A percentile compares a stretch with the other conserved stretches of the same genome.
These are phyloP conservation scores for Heterocephalus glaber DNA, from an alignment of 2,113 vertebrate genomes.

Conservation along the genomic window DNA sequence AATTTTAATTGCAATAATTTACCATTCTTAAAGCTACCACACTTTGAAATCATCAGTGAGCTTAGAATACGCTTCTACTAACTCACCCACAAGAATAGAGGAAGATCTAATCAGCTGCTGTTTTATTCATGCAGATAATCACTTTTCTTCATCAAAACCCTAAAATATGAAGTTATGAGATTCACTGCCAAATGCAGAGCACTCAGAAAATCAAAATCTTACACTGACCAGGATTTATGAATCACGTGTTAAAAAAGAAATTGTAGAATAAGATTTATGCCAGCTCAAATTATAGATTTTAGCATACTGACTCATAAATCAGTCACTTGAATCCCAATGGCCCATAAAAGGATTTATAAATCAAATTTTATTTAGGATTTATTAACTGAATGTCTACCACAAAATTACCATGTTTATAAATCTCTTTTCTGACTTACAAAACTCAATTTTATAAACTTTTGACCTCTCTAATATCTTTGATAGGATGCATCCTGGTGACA, in stretches of 20 bases:
- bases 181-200: background rate
- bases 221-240: constrained; percentile 64
- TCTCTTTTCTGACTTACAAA: constrained; percentile 72
- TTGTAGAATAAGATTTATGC: constrained; percentile 64
- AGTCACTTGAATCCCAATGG: constrained; percentile 57
- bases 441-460: constrained; percentile 44
- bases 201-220: constrained; percentile 50
- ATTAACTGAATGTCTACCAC: constrained; percentile 70
- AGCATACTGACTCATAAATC: constrained; percentile 75
- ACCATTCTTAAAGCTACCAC: background rate
- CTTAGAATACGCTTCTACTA: background rate
- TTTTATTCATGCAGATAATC: constrained; percentile 7
- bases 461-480: background rate
- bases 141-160: background rate
- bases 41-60: background rate
- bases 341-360: constrained; percentile 78
- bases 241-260: constrained; percentile 59
- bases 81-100: background rate
- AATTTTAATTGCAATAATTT: background rate
- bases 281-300: constrained; percentile 71
- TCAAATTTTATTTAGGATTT: constrained; percentile 76
- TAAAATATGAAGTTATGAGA: background rate
- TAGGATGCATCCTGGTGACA: background rate
- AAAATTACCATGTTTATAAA: constrained; percentile 75
- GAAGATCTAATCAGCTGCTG: background rate